Base-by-base conservation (phyloP, 2,113 vertebrate genomes). In the Rousettus leschenaultii region DNA sequence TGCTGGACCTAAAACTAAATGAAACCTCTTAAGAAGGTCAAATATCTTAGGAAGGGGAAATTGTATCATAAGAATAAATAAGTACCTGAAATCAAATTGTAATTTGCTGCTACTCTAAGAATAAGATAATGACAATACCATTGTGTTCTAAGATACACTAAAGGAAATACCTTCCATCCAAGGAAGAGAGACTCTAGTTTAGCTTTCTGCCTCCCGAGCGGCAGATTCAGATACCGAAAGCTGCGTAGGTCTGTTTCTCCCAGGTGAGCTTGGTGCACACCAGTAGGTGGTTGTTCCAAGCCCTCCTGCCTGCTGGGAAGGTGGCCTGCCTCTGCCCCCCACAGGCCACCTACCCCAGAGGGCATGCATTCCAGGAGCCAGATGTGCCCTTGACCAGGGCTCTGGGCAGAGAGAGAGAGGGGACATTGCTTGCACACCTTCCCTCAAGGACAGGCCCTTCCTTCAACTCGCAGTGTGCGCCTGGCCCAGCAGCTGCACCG, bases 311-410 rank as follows among this genome's bases (percentile, higher is more conserved):
- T 16, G 51, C 51, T 16, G 51, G 51, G 51, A 51, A 16, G 51
- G 51, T 16, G 16, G 51, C 55, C 55, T 57, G 21, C 19, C 55
- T 21, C 55, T 24, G 55, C 21, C 19, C 55, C 0, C 55, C 55
- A 55, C 16, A 55, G 53, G 53, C 88, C 73, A 89, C 86, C 84
- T 79, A 78, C 78, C 86, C 84, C 51, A 61, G 30, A 48, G 15
- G 26, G 73, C 91, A 91, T 96, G 78, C 53, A 26, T 51, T 85
- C 21, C 91, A 68, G 48, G 43, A 80, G 35, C 85, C 89, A 94
- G 89, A 68, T 90, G 92, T 95, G 55, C 74, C 11, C 11, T 8
- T 26, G 24, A 30, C 9, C 12, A 63, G 18, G 16, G 59, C 48
- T 51, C 10, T 63, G 48, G 21, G 30, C 18, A 24, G 45, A n/a